Evolutionary conservation across 2,113 vertebrate species (phyloP), one percentile per base, ranked within the genome.

Genomic region (Turdus rufiventris): DNA sequence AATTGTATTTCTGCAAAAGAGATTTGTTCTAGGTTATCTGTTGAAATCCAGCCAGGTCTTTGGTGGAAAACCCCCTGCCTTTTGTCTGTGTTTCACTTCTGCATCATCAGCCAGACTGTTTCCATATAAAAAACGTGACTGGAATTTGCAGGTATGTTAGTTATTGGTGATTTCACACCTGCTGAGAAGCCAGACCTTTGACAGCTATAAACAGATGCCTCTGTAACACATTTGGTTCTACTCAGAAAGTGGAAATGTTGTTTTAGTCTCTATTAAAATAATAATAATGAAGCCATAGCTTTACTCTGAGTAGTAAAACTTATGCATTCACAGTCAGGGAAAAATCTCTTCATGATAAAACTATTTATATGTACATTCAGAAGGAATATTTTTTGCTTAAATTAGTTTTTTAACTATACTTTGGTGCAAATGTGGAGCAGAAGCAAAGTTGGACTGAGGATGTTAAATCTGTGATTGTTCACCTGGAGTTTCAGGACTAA

Each of bases 181-280:
- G 72, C 38, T 94, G 63, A 3, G 10, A 92, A 92, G 79, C 63
- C 92, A 92, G 79, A 89, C 47, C 47, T 86, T 42, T 80, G 73
- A 71, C 60, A 87, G 66, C 88, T 71, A 77, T 73, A 81, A 95
- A 88, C 89, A 96, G 83, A 83, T 86, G 83, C 25, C 43, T 74
- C 51, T 84, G 29, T 33, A 92, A 81, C 53, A 62, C n/a, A n/a
- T 88, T 93, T 77, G 40, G 60, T 62, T 84, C 51, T 80, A 57
- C 79, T 95, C 47, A 56, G 67, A 77, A 51, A 83, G 25, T 82
- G 63, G 45, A 58, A 71, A 85, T 62, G 50, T 62, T 84, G n/a
- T 75, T 88, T 73, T 62, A 72, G 73, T 17, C 16, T 66, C 58
- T 48, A 31, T 81, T 88, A 73, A 62, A 85, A 73, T 51, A 78